Base-by-base conservation (phyloP, 2,888 invertebrate genomes). In the Seira sanloemensis region DNA sequence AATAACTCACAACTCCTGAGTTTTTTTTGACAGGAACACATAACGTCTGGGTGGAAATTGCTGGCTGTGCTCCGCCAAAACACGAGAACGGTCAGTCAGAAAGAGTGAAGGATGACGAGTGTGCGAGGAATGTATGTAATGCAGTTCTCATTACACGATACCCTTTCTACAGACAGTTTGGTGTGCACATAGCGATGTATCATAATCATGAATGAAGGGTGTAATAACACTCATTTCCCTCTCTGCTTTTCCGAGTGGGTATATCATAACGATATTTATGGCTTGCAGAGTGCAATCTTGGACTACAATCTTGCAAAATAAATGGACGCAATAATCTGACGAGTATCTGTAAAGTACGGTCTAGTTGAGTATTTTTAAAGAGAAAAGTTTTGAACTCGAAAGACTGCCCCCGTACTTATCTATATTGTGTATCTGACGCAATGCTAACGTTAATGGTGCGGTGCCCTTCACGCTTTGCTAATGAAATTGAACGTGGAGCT, bases 401-500 rank as follows among this genome's bases (percentile, higher is more conserved):
- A 50, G 12, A 72, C 74, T 82, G 78, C 81, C 67, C 82, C 77
- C 82, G 78, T 71, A 69, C 50, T 50, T 71, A 72, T 73, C 67
- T 78, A 75, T 85, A 74, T 26, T 78, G 62, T 25, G 65, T 67
- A 82, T 78, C 83, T 74, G 71, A 78, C 82, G 75, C 76, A 85
- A 77, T 72, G 74, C 78, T 85, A 85, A 77, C 76, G 69, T 81
- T 85, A 85, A 77, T 81, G 82, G 86, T 81, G 75, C 85, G 85
- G 85, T 88, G 88, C 88, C 87, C 88, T 89, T 89, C 88, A 89
- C 88, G 89, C 86, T 87, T 88, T 88, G 85, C 86, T 88, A 86
- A 88, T 88, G 84, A 84, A 76, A 79, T 84, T 79, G 79, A 79
- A 79, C 84, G 75, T 66, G n/a, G 58, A 71, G 74, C 62, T 69